These are phyloP conservation scores for Anas platyrhynchos DNA, from an alignment of 2,113 vertebrate species.

Conservation along the genomic window DNA sequence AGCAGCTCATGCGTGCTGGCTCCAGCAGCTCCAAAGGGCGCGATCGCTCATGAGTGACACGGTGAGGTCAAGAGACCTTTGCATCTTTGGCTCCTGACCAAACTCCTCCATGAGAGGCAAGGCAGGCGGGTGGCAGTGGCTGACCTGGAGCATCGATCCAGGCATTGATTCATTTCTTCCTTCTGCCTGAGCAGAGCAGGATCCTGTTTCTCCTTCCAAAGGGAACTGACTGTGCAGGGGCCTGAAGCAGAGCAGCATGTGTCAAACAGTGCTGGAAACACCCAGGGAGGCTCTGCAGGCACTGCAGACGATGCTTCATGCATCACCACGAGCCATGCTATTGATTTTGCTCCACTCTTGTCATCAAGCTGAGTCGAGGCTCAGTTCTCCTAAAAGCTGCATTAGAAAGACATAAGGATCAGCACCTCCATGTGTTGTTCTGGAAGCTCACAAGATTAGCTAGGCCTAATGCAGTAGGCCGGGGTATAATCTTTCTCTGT, in stretches of 20 bases:
- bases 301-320: not conserved
- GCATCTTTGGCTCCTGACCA: not conserved
- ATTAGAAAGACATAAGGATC: not conserved
- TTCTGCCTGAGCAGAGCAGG: not conserved
- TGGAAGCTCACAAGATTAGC: not conserved
- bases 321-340: not conserved
- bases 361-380: not conserved
- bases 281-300: not conserved
- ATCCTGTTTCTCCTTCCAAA: not conserved
- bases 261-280: fast-evolving
- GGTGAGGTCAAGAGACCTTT: not conserved
- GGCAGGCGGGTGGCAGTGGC: fast-evolving
- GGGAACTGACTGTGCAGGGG: not conserved
- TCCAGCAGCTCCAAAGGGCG: not conserved
- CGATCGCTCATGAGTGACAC: not conserved
- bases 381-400: not conserved
- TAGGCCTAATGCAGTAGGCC: not conserved
- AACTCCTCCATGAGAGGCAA: not conserved
- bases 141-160: not conserved
- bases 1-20: fast-evolving
- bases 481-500: not conserved
- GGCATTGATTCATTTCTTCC: not conserved
- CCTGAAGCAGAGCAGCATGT: not conserved
- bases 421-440: not conserved
- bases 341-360: not conserved